phyloP scores from a whole-genome alignment of 64 coral and sea anemone genomes.

The Actinia tenebrosa region DNA sequence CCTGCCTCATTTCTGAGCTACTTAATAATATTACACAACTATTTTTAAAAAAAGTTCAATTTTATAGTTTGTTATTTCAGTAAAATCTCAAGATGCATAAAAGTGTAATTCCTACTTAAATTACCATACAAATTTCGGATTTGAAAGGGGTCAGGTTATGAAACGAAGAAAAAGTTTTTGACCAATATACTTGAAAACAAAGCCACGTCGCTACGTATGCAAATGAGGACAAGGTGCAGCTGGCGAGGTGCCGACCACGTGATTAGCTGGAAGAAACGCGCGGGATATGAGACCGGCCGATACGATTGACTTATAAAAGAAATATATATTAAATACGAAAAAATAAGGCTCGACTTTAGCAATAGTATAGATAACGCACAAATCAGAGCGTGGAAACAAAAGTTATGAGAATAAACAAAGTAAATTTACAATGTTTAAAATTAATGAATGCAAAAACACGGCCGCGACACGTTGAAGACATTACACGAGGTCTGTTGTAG shows the following conservation, averaged over 20 bases:
- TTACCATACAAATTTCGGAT: background rate
- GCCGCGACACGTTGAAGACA: too few species aligned
- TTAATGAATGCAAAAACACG: background rate
- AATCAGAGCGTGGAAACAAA: background rate
- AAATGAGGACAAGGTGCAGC: background rate
- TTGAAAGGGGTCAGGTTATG: background rate
- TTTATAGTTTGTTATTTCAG: background rate
- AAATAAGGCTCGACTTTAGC: background rate
- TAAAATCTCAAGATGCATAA: background rate
- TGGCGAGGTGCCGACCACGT: background rate
- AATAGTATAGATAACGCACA: background rate
- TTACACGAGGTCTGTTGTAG: background rate
- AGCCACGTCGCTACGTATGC: background rate
- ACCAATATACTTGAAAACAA: background rate
- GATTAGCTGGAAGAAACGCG: background rate
- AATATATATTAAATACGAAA: background rate
- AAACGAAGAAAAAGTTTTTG: background rate
- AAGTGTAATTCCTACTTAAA: background rate
- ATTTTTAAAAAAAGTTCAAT: background rate
- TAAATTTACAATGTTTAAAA: background rate
- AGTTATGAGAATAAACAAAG: background rate
- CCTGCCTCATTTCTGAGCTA: background rate
- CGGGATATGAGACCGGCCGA: background rate
- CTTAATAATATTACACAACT: background rate
- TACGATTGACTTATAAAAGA: background rate